phyloP scores from a whole-genome alignment of 2,797 vertebrate species.

The Acropternis orthonyx region DNA sequence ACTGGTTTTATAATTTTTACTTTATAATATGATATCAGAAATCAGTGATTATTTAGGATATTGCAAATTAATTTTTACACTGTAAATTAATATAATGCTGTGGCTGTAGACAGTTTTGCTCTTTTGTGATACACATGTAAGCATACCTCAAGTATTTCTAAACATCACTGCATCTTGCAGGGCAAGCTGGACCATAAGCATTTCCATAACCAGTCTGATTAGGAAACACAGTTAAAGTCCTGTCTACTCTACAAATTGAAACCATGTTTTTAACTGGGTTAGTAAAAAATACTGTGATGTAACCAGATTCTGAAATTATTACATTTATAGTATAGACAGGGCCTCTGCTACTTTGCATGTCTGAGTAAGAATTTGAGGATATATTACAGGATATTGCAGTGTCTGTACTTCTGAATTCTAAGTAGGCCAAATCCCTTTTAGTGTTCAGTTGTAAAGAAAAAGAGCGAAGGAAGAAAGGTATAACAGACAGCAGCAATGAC shows the following conservation, averaged over 20 bases:
- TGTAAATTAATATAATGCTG: not conserved
- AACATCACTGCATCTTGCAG: not conserved
- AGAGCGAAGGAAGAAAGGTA: not conserved
- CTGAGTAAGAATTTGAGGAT: constrained; percentile 52
- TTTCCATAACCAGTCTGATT: constrained; percentile 23
- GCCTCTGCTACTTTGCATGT: constrained; percentile 35
- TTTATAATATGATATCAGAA: not conserved
- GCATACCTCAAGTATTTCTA: not conserved
- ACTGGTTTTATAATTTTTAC: not conserved
- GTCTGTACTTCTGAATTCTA: constrained; percentile 54
- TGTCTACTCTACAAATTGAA: constrained; percentile 52
- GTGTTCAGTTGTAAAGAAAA: not conserved
- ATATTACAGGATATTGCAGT: constrained; percentile 61
- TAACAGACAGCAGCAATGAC: not conserved
- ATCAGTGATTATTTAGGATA: not conserved
- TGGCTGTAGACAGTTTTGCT: not conserved
- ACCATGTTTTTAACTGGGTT: constrained; percentile 36
- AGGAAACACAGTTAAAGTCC: constrained; percentile 1
- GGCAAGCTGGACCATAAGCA: not conserved
- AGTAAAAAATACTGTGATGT: constrained; percentile 28
- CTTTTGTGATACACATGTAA: not conserved
- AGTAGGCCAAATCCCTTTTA: constrained; percentile 27
- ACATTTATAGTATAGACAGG: constrained; percentile 37
- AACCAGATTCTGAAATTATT: constrained; percentile 23
- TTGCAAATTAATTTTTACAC: not conserved